A percentile compares a stretch with the other conserved stretches of the same genome.
Evolutionary conservation across 1,140 invertebrate genomes (phyloP).

Genomic region (Drosophila sucinea): DNA sequence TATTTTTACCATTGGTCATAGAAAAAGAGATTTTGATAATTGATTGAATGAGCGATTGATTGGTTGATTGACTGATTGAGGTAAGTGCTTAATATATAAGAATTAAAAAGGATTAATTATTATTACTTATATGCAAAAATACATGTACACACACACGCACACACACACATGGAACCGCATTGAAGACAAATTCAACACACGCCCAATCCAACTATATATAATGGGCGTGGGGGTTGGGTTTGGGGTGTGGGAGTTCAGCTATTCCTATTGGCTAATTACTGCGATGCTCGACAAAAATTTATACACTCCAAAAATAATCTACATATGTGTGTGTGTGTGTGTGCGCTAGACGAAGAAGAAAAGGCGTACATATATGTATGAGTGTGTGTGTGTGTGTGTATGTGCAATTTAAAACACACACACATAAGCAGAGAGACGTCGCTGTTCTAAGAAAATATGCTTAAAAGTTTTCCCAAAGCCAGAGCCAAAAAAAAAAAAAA

Average conservation of each 20-base stretch:
- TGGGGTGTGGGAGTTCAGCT: conserved; percentile 59
- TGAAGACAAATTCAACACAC: conserved; percentile 10
- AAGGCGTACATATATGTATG: conserved; percentile 28
- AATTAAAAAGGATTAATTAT: not conserved
- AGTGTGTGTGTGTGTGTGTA: conserved; percentile 34
- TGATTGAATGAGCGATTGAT: not conserved
- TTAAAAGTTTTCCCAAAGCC: conserved; percentile 52
- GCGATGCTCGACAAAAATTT: conserved; percentile 40
- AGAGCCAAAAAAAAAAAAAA: conserved; percentile 3
- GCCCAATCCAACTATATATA: conserved; percentile 15
- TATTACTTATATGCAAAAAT: not conserved
- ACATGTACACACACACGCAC: not conserved
- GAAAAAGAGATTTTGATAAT: not conserved
- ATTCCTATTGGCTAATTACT: conserved; percentile 80
- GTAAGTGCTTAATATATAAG: not conserved
- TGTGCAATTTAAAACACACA: conserved; percentile 53
- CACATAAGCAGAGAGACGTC: conserved; percentile 5
- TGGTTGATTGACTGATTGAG: conserved; percentile 5
- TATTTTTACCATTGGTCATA: not conserved
- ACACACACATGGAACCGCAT: conserved; percentile 1
- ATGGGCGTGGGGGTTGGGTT: not conserved
- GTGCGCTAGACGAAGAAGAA: conserved; percentile 7
- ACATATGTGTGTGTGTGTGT: conserved; percentile 46
- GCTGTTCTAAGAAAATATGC: conserved; percentile 69
- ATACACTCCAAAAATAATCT: conserved; percentile 65